Evolutionary conservation across 30 jellyfish, hydroid and myxozoan genomes (phyloP).

Genomic region (Aurelia aurita): DNA sequence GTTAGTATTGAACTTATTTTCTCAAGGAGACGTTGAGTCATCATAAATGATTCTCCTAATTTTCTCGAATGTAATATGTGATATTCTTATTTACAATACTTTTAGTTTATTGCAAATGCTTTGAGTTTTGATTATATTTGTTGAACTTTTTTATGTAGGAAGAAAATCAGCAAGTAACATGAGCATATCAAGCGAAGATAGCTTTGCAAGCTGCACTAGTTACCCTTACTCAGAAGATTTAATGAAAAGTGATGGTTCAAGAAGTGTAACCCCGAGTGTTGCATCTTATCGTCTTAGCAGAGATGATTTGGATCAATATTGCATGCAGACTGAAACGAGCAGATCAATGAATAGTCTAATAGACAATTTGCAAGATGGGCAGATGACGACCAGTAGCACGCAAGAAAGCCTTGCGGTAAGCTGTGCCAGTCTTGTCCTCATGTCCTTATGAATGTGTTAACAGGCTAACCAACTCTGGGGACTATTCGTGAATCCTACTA

Average conservation of each 20-base stretch:
- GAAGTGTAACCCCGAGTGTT: conserved; percentile 68
- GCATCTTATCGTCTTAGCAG: conserved; percentile 69
- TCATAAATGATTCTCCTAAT: not conserved
- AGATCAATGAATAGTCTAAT: conserved; percentile 47
- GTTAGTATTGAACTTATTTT: too few species aligned
- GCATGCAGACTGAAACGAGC: conserved; percentile 32
- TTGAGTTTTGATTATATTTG: not conserved
- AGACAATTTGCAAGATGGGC: conserved; percentile 27
- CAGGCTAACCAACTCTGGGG: not conserved
- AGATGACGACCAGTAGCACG: not conserved
- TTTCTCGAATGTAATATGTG: not conserved
- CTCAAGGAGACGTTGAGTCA: too few species aligned
- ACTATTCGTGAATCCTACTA: too few species aligned
- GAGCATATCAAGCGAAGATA: conserved; percentile 80
- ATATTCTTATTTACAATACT: not conserved
- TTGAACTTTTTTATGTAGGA: not conserved
- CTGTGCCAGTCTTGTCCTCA: not conserved
- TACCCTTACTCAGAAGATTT: conserved; percentile 53
- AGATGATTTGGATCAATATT: conserved; percentile 65
- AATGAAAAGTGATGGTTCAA: conserved; percentile 52
- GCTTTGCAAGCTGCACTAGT: conserved; percentile 79
- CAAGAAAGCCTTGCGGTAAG: conserved; percentile 34
- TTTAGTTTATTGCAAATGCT: not conserved
- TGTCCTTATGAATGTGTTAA: not conserved
- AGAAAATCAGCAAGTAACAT: conserved; percentile 46